Conservation (phyloP, 2,113 vertebrate genomes). For the Rissa tridactyla region DNA sequence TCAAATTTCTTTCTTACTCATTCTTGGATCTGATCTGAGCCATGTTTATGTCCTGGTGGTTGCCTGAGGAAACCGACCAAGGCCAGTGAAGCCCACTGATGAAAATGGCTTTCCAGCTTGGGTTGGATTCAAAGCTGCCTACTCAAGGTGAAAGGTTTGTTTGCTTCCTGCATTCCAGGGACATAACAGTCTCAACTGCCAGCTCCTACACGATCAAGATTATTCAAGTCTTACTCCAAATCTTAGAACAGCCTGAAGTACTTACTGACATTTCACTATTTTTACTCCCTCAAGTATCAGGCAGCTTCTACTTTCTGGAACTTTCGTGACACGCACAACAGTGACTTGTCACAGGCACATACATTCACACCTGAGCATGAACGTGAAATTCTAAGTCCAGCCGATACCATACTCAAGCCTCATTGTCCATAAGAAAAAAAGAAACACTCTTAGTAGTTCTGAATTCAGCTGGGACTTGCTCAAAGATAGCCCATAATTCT, state of each 20-base stretch:
- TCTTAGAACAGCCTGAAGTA: neutral
- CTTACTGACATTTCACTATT: neutral
- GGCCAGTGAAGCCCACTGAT: neutral
- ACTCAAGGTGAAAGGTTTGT: neutral
- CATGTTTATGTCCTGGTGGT: neutral
- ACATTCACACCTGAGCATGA: neutral
- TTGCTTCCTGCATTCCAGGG: neutral
- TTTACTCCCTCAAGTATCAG: neutral
- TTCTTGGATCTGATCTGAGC: neutral
- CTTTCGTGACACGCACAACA: neutral
- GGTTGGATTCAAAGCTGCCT: neutral
- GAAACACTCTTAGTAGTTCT: neutral
- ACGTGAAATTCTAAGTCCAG: neutral
- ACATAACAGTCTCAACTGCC: neutral
- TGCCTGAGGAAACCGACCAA: neutral
- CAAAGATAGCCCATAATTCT: neutral
- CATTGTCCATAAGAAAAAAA: neutral
- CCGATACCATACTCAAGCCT: neutral
- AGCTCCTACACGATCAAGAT: neutral
- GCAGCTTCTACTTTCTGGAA: neutral
- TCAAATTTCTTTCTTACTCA: neutral
- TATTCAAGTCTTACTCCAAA: neutral
- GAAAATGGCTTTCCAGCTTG: neutral
- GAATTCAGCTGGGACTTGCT: neutral
- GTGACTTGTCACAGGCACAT: neutral